Evolutionary conservation across 2,113 vertebrate genomes (phyloP).

Genomic region (Grammomys dolichurus): DNA sequence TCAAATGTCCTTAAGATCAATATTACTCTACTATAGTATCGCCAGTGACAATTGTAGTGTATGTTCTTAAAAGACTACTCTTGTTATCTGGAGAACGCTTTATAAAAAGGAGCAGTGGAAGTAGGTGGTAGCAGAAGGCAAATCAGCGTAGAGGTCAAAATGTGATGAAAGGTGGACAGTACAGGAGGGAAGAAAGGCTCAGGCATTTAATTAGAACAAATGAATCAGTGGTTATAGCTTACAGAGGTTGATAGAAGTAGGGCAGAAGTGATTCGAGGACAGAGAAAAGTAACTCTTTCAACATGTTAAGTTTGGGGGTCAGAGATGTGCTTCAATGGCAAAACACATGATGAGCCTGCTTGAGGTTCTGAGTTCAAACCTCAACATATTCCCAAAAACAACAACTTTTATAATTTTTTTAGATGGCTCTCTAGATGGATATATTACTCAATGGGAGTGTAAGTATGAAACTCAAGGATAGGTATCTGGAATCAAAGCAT

Average conservation of each 20-base stretch:
- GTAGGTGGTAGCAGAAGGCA: not conserved
- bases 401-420: slow-evolving; percentile 18
- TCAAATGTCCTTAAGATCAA: not conserved
- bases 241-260: not conserved
- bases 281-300: not conserved
- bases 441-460: not conserved
- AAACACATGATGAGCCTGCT: not conserved
- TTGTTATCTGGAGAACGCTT: not conserved
- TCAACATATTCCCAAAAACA: not conserved
- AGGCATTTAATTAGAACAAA: not conserved
- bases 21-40: not conserved
- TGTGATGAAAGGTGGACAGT: not conserved
- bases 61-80: slow-evolving; percentile 4
- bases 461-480: not conserved
- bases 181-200: not conserved
- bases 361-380: not conserved
- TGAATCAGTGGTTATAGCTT: not conserved
- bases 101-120: not conserved
- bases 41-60: not conserved
- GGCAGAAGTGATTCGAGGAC: not conserved
- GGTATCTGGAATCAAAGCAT: not conserved
- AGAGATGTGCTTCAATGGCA: not conserved
- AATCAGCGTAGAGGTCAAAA: not conserved
- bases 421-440: not conserved
- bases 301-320: not conserved